phyloP scores from a whole-genome alignment of 2,888 invertebrate genomes.

The Octodonta nipae region DNA sequence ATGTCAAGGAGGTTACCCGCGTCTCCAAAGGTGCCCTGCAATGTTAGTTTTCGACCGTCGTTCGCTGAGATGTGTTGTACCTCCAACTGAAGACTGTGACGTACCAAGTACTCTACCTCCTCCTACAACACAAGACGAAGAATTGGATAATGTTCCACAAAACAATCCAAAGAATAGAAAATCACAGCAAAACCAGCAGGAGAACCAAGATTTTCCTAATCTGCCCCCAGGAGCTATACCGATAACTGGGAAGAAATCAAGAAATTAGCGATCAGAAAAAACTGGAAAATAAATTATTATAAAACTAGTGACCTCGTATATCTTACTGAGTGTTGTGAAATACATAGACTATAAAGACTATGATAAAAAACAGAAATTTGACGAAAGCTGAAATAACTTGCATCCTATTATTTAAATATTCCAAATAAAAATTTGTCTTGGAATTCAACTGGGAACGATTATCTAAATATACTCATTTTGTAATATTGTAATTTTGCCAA shows the following conservation, averaged over 20 bases:
- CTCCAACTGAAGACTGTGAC: slow-evolving; percentile 81
- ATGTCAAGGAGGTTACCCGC: slow-evolving; percentile 85
- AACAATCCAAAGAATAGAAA: slow-evolving; percentile 27
- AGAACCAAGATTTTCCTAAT: slow-evolving; percentile 22
- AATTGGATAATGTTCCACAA: slow-evolving; percentile 26
- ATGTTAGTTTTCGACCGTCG: slow-evolving; percentile 77
- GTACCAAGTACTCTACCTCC: slow-evolving; percentile 63
- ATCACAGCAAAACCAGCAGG: slow-evolving; percentile 9
- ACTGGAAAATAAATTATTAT: too few species aligned
- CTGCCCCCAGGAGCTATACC: slow-evolving; percentile 35
- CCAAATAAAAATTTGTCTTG: too few species aligned
- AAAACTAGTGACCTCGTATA: too few species aligned
- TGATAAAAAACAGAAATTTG: too few species aligned
- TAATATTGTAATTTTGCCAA: too few species aligned
- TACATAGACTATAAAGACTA: too few species aligned
- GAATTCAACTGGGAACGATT: too few species aligned
- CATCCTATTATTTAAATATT: too few species aligned
- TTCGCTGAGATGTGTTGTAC: slow-evolving; percentile 72
- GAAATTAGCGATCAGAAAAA: too few species aligned
- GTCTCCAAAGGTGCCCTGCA: slow-evolving; percentile 78
- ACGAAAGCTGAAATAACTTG: too few species aligned
- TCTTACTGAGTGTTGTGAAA: too few species aligned
- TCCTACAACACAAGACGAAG: slow-evolving; percentile 44
- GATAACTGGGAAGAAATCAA: slow-evolving; percentile 27
- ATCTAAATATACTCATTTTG: too few species aligned